Conservation (phyloP, 1,140 invertebrate genomes). For the Drosophila gunungcola region DNA sequence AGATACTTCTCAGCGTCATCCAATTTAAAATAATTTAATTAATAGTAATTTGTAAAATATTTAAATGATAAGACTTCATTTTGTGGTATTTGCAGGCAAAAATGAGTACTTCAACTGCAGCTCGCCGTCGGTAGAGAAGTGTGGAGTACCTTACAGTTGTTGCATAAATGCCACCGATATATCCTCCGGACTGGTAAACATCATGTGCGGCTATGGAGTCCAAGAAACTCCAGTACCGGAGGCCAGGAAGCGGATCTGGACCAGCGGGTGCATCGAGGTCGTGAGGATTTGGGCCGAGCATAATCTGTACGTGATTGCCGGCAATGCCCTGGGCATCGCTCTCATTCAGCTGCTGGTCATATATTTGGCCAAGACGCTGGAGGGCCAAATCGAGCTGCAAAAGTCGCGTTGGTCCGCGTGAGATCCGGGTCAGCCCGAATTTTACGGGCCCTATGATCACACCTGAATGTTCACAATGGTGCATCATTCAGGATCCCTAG, state of each 20-base stretch:
- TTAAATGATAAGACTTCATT: too few species aligned
- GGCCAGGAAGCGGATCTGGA: slow-evolving; percentile 94
- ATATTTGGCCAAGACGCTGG: slow-evolving; percentile 94
- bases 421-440: slow-evolving; percentile 35
- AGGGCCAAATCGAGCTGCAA: slow-evolving; percentile 95
- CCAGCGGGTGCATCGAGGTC: slow-evolving; percentile 95
- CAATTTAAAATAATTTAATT: too few species aligned
- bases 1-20: too few species aligned
- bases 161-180: slow-evolving; percentile 96
- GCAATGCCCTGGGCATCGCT: slow-evolving; percentile 91
- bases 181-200: slow-evolving; percentile 93
- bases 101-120: slow-evolving; percentile 98
- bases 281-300: slow-evolving; percentile 93
- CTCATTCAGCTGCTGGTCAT: slow-evolving; percentile 95
- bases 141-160: slow-evolving; percentile 97
- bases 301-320: slow-evolving; percentile 94
- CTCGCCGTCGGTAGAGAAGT: slow-evolving; percentile 93
- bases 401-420: slow-evolving; percentile 89
- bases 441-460: slow-evolving; percentile 25
- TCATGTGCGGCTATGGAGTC: slow-evolving; percentile 95
- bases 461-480: background rate
- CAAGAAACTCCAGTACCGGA: slow-evolving; percentile 92
- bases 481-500: background rate
- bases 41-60: too few species aligned
- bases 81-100: slow-evolving; percentile 85